A percentile compares a stretch with the other conserved stretches of the same genome.
These are phyloP conservation scores for Phania funesta DNA, from an alignment of 2,888 invertebrate genomes.

Conservation along the genomic window DNA sequence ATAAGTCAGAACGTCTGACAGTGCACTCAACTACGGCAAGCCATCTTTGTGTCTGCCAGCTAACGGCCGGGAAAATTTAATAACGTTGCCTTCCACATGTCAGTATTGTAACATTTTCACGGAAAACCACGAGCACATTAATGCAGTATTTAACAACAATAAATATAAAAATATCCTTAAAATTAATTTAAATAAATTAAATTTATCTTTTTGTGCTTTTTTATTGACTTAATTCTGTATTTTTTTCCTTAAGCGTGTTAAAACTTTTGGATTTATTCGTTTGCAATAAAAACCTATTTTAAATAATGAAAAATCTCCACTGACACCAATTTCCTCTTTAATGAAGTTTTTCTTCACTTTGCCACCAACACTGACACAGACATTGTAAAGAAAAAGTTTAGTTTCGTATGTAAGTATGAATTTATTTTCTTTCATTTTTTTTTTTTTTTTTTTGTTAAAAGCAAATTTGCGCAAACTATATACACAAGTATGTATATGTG, in stretches of 20 bases:
- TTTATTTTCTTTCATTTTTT: too few relatives aligned
- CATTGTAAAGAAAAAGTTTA: neutral
- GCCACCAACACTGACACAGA: neutral
- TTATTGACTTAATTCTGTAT: neutral
- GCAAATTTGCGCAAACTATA: conserved; percentile 21
- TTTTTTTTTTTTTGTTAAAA: conserved; percentile 32
- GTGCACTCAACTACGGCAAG: too few relatives aligned
- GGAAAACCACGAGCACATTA: too few relatives aligned
- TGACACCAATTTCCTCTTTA: conserved; percentile 55
- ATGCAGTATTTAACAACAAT: too few relatives aligned
- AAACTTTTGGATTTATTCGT: conserved; percentile 36
- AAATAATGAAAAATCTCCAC: conserved; percentile 45
- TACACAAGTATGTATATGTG: neutral
- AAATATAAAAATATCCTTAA: conserved; percentile 19
- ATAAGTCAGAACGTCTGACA: too few relatives aligned
- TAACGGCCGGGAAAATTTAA: too few relatives aligned
- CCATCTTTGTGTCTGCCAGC: too few relatives aligned
- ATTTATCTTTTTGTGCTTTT: neutral
- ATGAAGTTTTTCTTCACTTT: conserved; percentile 43
- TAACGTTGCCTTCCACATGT: too few relatives aligned
- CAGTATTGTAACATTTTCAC: too few relatives aligned
- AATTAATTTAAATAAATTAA: neutral
- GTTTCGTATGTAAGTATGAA: neutral
- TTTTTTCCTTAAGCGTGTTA: conserved; percentile 1
- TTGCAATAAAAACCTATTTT: conserved; percentile 3